A percentile compares a stretch with the other conserved stretches of the same genome.
Evolutionary conservation across 2,888 invertebrate genomes (phyloP).

Genomic region (Campoplex nolae): DNA sequence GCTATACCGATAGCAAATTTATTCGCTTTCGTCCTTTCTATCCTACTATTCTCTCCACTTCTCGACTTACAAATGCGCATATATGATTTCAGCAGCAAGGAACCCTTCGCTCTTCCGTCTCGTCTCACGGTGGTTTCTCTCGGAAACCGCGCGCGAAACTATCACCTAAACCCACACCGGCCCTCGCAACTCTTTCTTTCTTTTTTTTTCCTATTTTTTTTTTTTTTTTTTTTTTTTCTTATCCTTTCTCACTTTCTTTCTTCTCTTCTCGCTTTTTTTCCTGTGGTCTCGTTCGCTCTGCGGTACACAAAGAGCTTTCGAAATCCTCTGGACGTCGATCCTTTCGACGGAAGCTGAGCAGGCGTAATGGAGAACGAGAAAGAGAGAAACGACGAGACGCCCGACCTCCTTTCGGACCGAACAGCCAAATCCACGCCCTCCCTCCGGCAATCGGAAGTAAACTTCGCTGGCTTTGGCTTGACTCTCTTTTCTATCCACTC

Average conservation of each 20-base stretch:
- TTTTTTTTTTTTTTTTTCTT: background rate
- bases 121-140: slow-evolving; percentile 28
- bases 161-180: slow-evolving; percentile 53
- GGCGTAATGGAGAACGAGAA: slow-evolving; percentile 28
- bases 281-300: slow-evolving; percentile 52
- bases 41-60: slow-evolving; percentile 51
- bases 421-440: slow-evolving; percentile 42
- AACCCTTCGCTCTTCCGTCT: slow-evolving; percentile 23
- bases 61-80: slow-evolving; percentile 71
- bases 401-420: slow-evolving; percentile 61
- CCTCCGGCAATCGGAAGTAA: slow-evolving; percentile 65
- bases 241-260: too few species aligned
- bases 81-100: slow-evolving; percentile 69
- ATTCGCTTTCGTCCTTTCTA: slow-evolving; percentile 61
- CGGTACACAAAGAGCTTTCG: slow-evolving; percentile 58
- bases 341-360: slow-evolving; percentile 46
- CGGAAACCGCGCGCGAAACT: slow-evolving; percentile 55
- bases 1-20: slow-evolving; percentile 61
- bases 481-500: slow-evolving; percentile 35
- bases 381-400: slow-evolving; percentile 1
- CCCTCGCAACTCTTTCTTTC: slow-evolving; percentile 6
- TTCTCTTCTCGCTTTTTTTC: slow-evolving; percentile 16
- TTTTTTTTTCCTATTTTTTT: background rate
- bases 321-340: slow-evolving; percentile 62
- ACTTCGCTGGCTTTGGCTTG: slow-evolving; percentile 59